phyloP scores from a whole-genome alignment of 2,113 vertebrate species.

The Cyrtonyx montezumae region DNA sequence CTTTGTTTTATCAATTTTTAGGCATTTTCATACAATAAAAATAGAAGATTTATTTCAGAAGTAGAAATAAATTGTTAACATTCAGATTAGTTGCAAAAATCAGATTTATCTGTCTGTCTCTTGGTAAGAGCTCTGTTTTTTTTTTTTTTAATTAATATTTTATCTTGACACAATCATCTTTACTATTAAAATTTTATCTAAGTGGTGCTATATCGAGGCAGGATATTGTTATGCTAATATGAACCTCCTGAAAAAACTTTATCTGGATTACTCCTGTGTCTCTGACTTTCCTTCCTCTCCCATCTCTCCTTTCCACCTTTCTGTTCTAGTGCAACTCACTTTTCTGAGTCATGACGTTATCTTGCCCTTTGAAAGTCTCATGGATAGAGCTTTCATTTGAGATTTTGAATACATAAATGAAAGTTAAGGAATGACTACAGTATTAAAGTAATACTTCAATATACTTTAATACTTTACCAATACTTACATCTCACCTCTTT shows the following conservation, averaged over 20 bases:
- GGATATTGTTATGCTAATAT: neutral
- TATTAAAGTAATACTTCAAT: neutral
- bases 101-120: neutral
- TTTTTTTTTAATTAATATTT: neutral
- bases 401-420: neutral
- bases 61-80: neutral
- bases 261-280: neutral
- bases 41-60: neutral
- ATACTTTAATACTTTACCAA: neutral
- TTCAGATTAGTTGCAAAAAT: neutral
- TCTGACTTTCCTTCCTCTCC: neutral
- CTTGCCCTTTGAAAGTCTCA: neutral
- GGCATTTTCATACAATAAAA: neutral
- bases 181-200: neutral
- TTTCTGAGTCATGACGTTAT: neutral
- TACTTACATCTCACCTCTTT: neutral
- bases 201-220: neutral
- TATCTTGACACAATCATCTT: neutral
- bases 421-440: neutral
- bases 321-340: neutral
- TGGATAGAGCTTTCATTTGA: neutral
- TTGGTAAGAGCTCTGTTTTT: neutral
- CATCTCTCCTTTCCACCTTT: neutral
- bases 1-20: neutral
- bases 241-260: neutral